Evolutionary conservation across 2,888 invertebrate species (phyloP).

Genomic region (Tanytarsus gracilentus): DNA sequence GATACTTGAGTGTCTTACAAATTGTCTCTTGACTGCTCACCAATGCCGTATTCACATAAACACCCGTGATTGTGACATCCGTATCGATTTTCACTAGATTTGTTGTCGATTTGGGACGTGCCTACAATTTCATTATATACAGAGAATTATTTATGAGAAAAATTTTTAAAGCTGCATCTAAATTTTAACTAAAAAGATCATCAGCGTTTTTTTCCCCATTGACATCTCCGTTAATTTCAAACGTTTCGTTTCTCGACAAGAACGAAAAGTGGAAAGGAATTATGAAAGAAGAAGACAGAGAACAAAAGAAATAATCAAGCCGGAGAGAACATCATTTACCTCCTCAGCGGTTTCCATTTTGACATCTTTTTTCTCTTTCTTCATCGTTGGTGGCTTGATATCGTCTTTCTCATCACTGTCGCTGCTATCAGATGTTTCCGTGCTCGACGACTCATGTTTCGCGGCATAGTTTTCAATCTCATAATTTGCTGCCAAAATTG

Average conservation of each 20-base stretch:
- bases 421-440: slow-evolving; percentile 27
- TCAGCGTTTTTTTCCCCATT: no score
- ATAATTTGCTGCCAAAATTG: slow-evolving; percentile 82
- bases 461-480: slow-evolving; percentile 47
- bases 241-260: background rate
- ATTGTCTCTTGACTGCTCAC: slow-evolving; percentile 69
- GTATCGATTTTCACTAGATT: slow-evolving; percentile 73
- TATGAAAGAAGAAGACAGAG: background rate
- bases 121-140: background rate
- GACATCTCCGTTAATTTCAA: background rate
- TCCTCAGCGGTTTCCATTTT: slow-evolving; percentile 24
- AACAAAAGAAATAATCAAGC: background rate
- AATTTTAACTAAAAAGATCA: no score
- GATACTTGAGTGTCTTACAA: slow-evolving; percentile 81
- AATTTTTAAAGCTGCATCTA: no score
- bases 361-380: slow-evolving; percentile 30
- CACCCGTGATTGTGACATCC: slow-evolving; percentile 79
- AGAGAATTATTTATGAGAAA: background rate
- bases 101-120: slow-evolving; percentile 45
- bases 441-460: slow-evolving; percentile 26
- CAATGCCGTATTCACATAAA: slow-evolving; percentile 63
- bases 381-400: slow-evolving; percentile 30
- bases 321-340: slow-evolving; percentile 9
- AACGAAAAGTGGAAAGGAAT: background rate
- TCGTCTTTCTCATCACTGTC: slow-evolving; percentile 30